These are phyloP conservation scores for Boulengeromyrus knoepffleri DNA, from an alignment of 2,113 vertebrate genomes.

Conservation along the genomic window DNA sequence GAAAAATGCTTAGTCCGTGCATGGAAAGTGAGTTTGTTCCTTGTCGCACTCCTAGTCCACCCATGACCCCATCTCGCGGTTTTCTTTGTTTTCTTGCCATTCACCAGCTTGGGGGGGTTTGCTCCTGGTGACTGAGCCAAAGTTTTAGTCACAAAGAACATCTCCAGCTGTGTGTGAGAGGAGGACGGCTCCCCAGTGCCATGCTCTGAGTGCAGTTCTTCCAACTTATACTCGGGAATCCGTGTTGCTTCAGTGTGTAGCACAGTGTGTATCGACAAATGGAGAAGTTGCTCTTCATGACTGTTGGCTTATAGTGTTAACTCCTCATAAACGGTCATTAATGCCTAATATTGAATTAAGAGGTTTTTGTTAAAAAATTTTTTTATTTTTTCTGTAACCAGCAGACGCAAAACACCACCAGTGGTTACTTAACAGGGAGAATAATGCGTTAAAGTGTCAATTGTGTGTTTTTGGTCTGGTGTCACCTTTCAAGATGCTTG, in stretches of 20 bases:
- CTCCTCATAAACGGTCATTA: background rate
- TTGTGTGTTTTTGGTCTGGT: background rate
- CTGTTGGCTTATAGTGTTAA: background rate
- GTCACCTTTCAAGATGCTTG: background rate
- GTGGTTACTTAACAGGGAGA: background rate
- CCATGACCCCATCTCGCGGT: background rate
- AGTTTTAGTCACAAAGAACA: background rate
- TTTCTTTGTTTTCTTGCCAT: slow-evolving; percentile 7
- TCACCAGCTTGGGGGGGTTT: background rate
- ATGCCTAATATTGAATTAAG: background rate
- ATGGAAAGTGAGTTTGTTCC: background rate
- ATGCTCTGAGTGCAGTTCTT: background rate
- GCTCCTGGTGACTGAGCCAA: background rate
- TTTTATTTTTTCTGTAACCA: background rate
- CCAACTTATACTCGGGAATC: background rate
- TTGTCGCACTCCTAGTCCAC: background rate
- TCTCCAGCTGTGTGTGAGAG: background rate
- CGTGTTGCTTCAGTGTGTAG: background rate
- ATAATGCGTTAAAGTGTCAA: background rate
- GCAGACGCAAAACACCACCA: background rate
- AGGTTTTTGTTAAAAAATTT: background rate
- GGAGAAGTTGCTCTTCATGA: background rate
- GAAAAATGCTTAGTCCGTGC: background rate
- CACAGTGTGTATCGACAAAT: background rate
- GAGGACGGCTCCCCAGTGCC: background rate